Base-by-base conservation (phyloP, 2,113 vertebrate genomes). In the Ornithorhynchus anatinus region DNA sequence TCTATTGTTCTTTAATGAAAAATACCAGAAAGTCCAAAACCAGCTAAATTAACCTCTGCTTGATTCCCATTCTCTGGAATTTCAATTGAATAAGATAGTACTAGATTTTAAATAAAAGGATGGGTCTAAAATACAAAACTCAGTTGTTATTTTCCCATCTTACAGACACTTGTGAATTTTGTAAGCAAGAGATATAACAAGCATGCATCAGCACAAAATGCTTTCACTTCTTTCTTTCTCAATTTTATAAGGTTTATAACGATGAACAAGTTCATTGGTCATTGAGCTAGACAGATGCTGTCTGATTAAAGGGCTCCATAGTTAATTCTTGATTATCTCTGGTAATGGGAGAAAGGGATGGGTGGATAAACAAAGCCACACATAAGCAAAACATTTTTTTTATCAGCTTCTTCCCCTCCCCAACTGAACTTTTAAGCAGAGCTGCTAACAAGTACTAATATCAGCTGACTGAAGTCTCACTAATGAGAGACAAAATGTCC, bases 271-370 rank as follows among this genome's bases (percentile, higher is more conserved):
- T 50, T 79, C 7, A 52, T 40, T 64, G 44, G 31, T 37, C 75
- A 57, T 60, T 58, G 39, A 45, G 79, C 63, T 58, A 62, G 67
- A 79, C 59, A 22, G 52, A 72, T 77, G 37, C 67, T 80, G 65
- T 56, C 56, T 80, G 80, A 82, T 82, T 76, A 75, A 82, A 61
- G 52, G 82, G n/a, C n/a, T n/a, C n/a, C n/a, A n/a, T n/a, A n/a
- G 52, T 25, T 63, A 44, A 2, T 68, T 57, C 75, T 73, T 85
- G 81, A 72, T 84, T 81, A 75, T 72, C 69, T 75, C 66, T 69
- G 73, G 53, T 73, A 72, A 37, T 7, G 3, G 51, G 59, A 61
- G 58, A 58, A 37, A 50, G 42, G 72, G 42, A 56, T 2, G 8
- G 15, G 57, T 50, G 70, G 72, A 58, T 15, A 16, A 63, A 72